phyloP scores from a whole-genome alignment of 2,113 vertebrate species.

The Hippopotamus amphibius region DNA sequence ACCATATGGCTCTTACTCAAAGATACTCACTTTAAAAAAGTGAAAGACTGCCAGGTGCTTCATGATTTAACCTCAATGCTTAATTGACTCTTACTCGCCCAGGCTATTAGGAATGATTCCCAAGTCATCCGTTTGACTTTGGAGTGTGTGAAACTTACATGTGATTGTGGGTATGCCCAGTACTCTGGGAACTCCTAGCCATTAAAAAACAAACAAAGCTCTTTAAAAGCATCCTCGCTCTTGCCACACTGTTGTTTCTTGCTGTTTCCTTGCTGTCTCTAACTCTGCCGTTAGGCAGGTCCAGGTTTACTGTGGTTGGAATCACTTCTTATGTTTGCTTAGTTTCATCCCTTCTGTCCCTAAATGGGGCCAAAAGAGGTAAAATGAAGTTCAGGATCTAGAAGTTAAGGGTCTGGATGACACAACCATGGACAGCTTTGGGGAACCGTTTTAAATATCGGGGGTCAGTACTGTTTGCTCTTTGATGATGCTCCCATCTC shows the following conservation, averaged over 20 bases:
- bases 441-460: not conserved
- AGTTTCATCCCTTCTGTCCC: not conserved
- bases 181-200: not conserved
- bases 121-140: not conserved
- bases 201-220: not conserved
- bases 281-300: no score
- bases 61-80: not conserved
- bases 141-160: not conserved
- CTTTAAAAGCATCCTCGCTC: not conserved
- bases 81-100: not conserved
- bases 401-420: not conserved
- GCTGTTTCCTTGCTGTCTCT: not conserved
- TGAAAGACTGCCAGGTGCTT: slow-evolving; percentile 26
- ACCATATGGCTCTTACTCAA: slow-evolving; percentile 61
- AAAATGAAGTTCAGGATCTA: not conserved
- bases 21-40: slow-evolving; percentile 45
- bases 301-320: not conserved
- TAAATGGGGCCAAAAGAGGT: not conserved
- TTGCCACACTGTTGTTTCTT: not conserved
- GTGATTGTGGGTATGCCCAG: not conserved
- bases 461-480: not conserved
- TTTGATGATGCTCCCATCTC: not conserved
- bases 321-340: not conserved
- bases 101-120: slow-evolving; percentile 5
- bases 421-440: not conserved